Evolutionary conservation across 2,888 invertebrate genomes (phyloP), one percentile per base, ranked within the genome.

Genomic region (Brachypalpus laphriformis): DNA sequence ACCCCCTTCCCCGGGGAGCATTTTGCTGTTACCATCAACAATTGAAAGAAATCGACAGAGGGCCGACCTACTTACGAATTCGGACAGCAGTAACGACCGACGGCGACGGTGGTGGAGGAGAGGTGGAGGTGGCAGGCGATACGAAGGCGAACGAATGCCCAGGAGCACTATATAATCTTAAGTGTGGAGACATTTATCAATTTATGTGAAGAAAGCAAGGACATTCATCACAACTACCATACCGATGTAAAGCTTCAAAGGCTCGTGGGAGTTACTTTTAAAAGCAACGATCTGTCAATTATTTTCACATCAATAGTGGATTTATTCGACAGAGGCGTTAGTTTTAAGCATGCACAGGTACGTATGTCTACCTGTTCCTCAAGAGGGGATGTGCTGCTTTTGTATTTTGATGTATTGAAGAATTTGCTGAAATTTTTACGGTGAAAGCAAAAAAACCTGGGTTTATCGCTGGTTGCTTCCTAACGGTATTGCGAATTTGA

Each of bases 111-210:
- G 63, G 40, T 9, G 56, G 18, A 49, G 47, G 11, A n/a, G n/a
- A 2, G 25, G 8, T 57, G 63, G 42, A 8, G 57, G 20, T 51
- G 49, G 11, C 22, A 18, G 37, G 54, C 14, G 11, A 49, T 31
- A 22, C 28, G 45, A 54, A 56, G 22, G 68, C 59, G 54, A 76
- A 71, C 59, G 59, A 81, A 81, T 71, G 70, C 85, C 85, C 81
- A 76, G 61, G 76, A 85, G 85, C 85, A 85, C 85, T 76, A 81
- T 81, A 85, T 71, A 85, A 81, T 66, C 81, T 81, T 85, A 85
- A 85, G 85, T 85, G 85, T 81, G 81, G 65, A 81, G 76, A 85
- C 85, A 85, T 85, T 85, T 85, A 85, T 85, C 85, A 85, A 81
- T 85, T 75, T 76, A 85, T 75, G 70, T 85, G 85, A 81, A 76